Conservation (phyloP, 2,797 vertebrate species). For the Strix occidentalis region DNA sequence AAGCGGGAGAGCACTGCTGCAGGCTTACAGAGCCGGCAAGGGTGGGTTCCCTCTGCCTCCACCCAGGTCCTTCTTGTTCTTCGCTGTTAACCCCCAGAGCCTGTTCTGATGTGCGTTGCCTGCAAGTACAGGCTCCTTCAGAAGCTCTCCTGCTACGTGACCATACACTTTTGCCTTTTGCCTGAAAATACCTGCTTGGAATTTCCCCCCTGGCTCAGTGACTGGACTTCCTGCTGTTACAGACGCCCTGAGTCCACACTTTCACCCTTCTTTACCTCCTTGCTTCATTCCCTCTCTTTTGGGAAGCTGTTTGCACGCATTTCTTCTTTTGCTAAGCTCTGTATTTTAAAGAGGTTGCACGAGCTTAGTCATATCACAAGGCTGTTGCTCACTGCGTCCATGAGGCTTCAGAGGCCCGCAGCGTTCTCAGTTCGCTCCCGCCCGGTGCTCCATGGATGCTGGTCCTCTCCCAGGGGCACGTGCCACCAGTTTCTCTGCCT, state of each 20-base stretch:
- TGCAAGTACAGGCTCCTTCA: not conserved
- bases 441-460: fast-evolving
- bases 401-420: not conserved
- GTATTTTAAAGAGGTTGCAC: not conserved
- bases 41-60: not conserved
- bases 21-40: not conserved
- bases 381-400: not conserved
- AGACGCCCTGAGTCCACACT: fast-evolving
- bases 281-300: not conserved
- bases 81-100: not conserved
- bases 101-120: fast-evolving
- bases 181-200: not conserved
- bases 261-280: not conserved
- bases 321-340: not conserved
- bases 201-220: not conserved
- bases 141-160: not conserved
- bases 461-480: not conserved
- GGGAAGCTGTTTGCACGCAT: not conserved
- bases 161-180: not conserved
- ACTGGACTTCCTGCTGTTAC: not conserved
- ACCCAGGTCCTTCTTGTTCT: not conserved
- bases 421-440: not conserved
- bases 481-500: not conserved
- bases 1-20: not conserved
- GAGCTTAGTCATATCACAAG: not conserved